Evolutionary conservation across 2,888 invertebrate genomes (phyloP).

Genomic region (Ectobius pallidus): DNA sequence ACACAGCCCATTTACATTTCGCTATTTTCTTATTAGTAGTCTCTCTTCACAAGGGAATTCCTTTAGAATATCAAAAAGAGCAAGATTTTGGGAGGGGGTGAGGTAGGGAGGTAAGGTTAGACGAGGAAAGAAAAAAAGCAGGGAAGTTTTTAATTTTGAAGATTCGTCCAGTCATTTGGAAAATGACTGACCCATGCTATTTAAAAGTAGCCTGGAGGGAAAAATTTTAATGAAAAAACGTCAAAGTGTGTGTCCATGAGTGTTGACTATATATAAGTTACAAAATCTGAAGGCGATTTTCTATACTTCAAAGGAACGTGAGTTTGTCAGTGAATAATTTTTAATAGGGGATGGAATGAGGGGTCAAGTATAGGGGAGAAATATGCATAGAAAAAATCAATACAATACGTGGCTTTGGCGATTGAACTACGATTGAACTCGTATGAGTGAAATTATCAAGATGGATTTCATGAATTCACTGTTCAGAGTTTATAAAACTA

Average conservation of each 20-base stretch:
- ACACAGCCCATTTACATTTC: constrained; percentile 20
- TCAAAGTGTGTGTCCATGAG: constrained; percentile 22
- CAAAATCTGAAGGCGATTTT: constrained; percentile 17
- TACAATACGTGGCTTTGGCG: neutral
- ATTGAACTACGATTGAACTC: neutral
- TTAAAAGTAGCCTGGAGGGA: constrained; percentile 36
- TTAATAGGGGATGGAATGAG: constrained; percentile 25
- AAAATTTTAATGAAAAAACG: constrained; percentile 36
- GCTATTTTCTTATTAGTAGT: constrained; percentile 37
- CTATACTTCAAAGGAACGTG: constrained; percentile 25
- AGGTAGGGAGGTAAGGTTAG: constrained; percentile 12
- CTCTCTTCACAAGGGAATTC: constrained; percentile 34
- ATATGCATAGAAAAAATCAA: neutral
- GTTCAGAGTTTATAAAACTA: neutral
- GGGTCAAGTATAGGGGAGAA: constrained; percentile 12
- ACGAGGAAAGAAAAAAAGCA: constrained; percentile 7
- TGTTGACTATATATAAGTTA: neutral
- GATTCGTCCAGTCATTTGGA: constrained; percentile 43
- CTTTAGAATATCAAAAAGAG: constrained; percentile 37
- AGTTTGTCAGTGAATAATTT: constrained; percentile 7
- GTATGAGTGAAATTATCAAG: neutral
- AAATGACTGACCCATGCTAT: constrained; percentile 36
- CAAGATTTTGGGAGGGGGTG: constrained; percentile 20
- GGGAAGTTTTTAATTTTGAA: constrained; percentile 41
- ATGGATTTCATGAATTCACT: neutral